These are phyloP conservation scores for Elegia similella DNA, from an alignment of 2,888 invertebrate species.

Conservation along the genomic window DNA sequence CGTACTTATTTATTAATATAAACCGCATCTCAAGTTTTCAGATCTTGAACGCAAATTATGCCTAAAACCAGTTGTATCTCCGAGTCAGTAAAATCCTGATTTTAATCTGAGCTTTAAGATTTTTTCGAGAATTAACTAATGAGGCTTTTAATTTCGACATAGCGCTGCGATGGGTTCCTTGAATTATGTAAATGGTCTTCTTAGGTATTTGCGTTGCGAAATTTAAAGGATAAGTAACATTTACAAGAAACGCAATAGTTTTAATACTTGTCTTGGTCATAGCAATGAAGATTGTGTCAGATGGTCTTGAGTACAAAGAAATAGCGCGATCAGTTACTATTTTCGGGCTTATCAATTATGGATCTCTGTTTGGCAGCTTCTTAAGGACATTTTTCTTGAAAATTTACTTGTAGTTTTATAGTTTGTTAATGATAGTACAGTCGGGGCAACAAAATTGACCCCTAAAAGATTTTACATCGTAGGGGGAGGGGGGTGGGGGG, in stretches of 20 bases:
- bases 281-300: too few species aligned
- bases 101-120: background rate
- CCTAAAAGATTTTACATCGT: too few species aligned
- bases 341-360: too few species aligned
- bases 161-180: slow-evolving; percentile 1
- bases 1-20: background rate
- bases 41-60: background rate
- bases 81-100: background rate
- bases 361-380: too few species aligned
- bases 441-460: too few species aligned
- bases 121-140: background rate
- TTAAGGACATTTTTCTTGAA: too few species aligned
- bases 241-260: background rate
- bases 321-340: too few species aligned
- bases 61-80: background rate
- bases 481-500: too few species aligned
- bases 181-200: slow-evolving; percentile 20
- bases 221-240: slow-evolving; percentile 20
- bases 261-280: background rate
- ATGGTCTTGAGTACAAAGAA: too few species aligned
- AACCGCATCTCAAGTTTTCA: background rate
- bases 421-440: too few species aligned
- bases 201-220: slow-evolving; percentile 20
- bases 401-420: too few species aligned
- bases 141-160: background rate